A percentile compares a stretch with the other conserved stretches of the same genome.
Evolutionary conservation across 2,888 invertebrate genomes (phyloP).

Genomic region (Coecobrya sp.): DNA sequence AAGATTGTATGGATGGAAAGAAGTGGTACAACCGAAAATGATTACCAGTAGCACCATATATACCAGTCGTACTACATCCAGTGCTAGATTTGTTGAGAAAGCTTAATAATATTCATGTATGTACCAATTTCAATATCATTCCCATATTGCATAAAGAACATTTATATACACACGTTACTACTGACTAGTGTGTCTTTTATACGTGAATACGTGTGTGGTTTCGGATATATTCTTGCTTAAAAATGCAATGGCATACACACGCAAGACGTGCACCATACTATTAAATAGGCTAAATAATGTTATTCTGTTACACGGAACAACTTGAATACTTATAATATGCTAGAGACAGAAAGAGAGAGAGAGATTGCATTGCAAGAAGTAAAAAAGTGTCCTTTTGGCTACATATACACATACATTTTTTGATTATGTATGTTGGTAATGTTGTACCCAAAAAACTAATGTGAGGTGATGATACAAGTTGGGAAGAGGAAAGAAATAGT

Average conservation of each 20-base stretch:
- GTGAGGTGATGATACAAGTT: constrained; percentile 62
- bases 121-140: constrained; percentile 36
- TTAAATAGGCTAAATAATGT: background rate
- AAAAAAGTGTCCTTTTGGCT: constrained; percentile 60
- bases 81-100: constrained; percentile 33
- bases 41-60: background rate
- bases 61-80: background rate
- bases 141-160: constrained; percentile 43
- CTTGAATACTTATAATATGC: background rate
- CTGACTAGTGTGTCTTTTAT: background rate
- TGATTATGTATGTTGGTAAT: constrained; percentile 45
- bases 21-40: constrained; percentile 16
- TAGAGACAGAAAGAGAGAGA: background rate
- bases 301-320: background rate
- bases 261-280: background rate
- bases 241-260: constrained; percentile 26
- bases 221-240: constrained; percentile 4
- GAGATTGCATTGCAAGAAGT: background rate
- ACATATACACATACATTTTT: constrained; percentile 7
- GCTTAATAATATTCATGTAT: constrained; percentile 61
- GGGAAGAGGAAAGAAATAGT: constrained; percentile 55
- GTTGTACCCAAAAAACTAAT: constrained; percentile 46
- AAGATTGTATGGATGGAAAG: constrained; percentile 44
- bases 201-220: constrained; percentile 12
- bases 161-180: constrained; percentile 15